A percentile compares a stretch with the other conserved stretches of the same genome.
Conservation (phyloP, 1,140 invertebrate genomes). For the Drosophila pruinosa region DNA sequence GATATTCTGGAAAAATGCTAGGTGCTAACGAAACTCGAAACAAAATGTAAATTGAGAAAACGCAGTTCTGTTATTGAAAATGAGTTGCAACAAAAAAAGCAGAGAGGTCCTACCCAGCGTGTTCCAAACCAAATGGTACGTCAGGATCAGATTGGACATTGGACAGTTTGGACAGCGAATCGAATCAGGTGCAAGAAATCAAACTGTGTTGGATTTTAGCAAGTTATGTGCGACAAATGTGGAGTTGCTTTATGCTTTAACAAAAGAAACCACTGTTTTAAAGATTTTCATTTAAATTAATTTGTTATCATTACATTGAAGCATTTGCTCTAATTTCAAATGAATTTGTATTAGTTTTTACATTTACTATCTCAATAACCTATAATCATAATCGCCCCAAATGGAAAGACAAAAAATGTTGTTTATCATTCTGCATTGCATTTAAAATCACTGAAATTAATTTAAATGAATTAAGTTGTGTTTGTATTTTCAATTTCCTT, state of each 20-base stretch:
- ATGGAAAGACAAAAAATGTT: too few species aligned
- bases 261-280: slow-evolving; percentile 8
- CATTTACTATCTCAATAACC: too few species aligned
- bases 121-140: slow-evolving; percentile 8
- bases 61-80: background rate
- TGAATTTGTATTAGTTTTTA: too few species aligned
- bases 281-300: too few species aligned
- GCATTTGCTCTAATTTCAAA: too few species aligned
- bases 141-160: slow-evolving; percentile 7
- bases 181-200: background rate
- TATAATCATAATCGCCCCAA: too few species aligned
- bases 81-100: background rate
- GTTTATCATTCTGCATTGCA: too few species aligned
- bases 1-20: background rate
- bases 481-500: too few species aligned
- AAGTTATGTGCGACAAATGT: slow-evolving; percentile 19
- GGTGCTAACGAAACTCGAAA: background rate
- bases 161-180: too few species aligned
- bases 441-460: too few species aligned
- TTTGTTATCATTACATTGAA: too few species aligned
- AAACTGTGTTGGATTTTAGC: slow-evolving; percentile 13
- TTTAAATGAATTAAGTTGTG: too few species aligned
- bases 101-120: background rate
- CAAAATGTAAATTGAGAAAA: background rate
- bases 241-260: slow-evolving; percentile 6